Evolutionary conservation across 2,888 invertebrate genomes (phyloP).

Genomic region (Sinohyriopsis cumingii): DNA sequence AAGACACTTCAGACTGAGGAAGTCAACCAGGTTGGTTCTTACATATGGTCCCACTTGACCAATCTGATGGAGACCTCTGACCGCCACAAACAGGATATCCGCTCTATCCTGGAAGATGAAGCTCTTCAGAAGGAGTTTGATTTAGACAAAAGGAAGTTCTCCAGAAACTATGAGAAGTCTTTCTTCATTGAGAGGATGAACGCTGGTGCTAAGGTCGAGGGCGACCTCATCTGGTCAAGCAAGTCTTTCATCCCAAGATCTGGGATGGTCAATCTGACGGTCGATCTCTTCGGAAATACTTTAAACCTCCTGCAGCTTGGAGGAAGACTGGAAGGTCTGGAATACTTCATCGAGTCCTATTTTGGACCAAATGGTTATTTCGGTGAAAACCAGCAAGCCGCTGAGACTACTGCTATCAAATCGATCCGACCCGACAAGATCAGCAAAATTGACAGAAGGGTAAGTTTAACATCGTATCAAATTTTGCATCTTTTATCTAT

Average conservation of each 20-base stretch:
- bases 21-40: conserved; percentile 88
- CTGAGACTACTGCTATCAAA: conserved; percentile 34
- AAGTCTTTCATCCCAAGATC: conserved; percentile 69
- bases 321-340: conserved; percentile 90
- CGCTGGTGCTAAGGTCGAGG: conserved; percentile 67
- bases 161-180: conserved; percentile 87
- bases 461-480: conserved; percentile 8
- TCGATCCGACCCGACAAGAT: conserved; percentile 39
- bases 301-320: conserved; percentile 88
- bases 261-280: conserved; percentile 68
- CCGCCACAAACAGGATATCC: conserved; percentile 87
- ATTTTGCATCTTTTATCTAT: not conserved
- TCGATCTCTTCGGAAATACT: conserved; percentile 81
- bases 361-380: conserved; percentile 80
- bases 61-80: conserved; percentile 89
- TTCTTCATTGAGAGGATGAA: conserved; percentile 89
- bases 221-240: conserved; percentile 68
- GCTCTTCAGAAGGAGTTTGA: conserved; percentile 87
- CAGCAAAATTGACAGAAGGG: conserved; percentile 41
- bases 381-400: conserved; percentile 66
- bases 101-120: conserved; percentile 87
- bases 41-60: conserved; percentile 93
- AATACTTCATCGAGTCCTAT: conserved; percentile 84
- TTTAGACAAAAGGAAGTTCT: conserved; percentile 90
- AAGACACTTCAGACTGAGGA: conserved; percentile 52